These are phyloP conservation scores for Plutomurus gul DNA, from an alignment of 1,140 invertebrate genomes.

Conservation along the genomic window DNA sequence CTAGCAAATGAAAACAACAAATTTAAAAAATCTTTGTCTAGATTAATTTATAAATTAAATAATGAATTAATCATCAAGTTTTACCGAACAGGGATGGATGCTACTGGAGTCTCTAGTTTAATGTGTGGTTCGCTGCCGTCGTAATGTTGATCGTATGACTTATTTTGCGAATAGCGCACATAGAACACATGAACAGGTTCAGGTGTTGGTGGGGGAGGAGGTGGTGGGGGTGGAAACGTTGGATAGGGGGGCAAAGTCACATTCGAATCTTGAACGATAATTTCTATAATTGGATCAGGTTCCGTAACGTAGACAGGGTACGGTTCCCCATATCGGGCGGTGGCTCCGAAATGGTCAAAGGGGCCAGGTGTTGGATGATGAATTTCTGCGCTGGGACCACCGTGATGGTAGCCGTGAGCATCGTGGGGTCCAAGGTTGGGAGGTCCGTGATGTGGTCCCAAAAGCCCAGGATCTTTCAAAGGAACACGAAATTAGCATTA, in stretches of 20 bases:
- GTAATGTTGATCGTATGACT: background rate
- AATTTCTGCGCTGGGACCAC: background rate
- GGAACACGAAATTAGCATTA: too few relatives aligned
- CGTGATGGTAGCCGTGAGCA: background rate
- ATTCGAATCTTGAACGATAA: constrained; percentile 87
- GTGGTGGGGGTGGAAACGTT: constrained; percentile 57
- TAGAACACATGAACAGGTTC: constrained; percentile 87
- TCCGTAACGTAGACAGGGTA: constrained; percentile 58
- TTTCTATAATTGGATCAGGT: constrained; percentile 86
- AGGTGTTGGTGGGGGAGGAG: constrained; percentile 59
- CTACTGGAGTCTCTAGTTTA: constrained; percentile 75
- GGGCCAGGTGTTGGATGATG: background rate
- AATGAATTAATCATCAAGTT: background rate
- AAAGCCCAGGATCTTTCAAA: too few relatives aligned
- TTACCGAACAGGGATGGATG: constrained; percentile 65
- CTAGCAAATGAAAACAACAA: too few relatives aligned
- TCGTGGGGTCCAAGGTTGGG: background rate
- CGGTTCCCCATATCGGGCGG: background rate
- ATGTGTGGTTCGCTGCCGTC: constrained; percentile 66
- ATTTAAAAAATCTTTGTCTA: too few relatives aligned
- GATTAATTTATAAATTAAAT: too few relatives aligned
- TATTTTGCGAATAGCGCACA: constrained; percentile 69
- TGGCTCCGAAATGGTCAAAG: background rate
- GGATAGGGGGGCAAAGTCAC: constrained; percentile 70
- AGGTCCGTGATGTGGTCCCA: background rate